Percentiles rank a stretch among this genome's conserved stretches.
Conservation (phyloP, 2,888 invertebrate species). For the Parascotia fuliginaria region DNA sequence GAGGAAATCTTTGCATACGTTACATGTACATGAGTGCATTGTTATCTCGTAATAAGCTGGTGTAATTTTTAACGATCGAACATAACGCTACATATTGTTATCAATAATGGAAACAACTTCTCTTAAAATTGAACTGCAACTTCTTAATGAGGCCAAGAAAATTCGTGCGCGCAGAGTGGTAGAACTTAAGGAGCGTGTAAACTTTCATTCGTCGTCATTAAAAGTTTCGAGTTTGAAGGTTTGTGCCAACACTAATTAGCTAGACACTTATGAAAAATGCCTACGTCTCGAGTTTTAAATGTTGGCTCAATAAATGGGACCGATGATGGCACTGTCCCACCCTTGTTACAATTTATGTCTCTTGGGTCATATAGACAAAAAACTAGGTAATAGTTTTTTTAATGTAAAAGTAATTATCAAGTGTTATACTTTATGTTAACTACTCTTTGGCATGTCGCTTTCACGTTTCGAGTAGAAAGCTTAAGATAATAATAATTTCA, state of each 20-base stretch:
- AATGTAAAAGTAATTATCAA: too few species aligned
- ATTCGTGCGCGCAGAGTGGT: slow-evolving; percentile 69
- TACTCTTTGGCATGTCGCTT: too few species aligned
- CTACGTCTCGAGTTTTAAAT: slow-evolving; percentile 45
- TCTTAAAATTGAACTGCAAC: slow-evolving; percentile 69
- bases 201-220: slow-evolving; percentile 83
- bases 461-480: too few species aligned
- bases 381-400: too few species aligned
- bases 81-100: slow-evolving; percentile 60
- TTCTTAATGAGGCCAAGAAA: slow-evolving; percentile 82
- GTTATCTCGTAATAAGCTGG: slow-evolving; percentile 28
- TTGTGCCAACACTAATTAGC: slow-evolving; percentile 83
- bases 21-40: slow-evolving; percentile 10
- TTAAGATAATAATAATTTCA: too few species aligned
- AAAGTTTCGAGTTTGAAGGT: slow-evolving; percentile 79
- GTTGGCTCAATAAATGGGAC: slow-evolving; percentile 45
- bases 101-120: slow-evolving; percentile 72
- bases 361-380: too few species aligned
- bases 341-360: slow-evolving; percentile 34
- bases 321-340: slow-evolving; percentile 28
- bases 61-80: slow-evolving; percentile 44
- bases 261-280: slow-evolving; percentile 67
- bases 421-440: too few species aligned
- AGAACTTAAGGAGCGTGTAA: slow-evolving; percentile 79
- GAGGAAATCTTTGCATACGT: slow-evolving; percentile 6